Conservation (phyloP, 2,888 invertebrate genomes). For the Laothoe populi region DNA sequence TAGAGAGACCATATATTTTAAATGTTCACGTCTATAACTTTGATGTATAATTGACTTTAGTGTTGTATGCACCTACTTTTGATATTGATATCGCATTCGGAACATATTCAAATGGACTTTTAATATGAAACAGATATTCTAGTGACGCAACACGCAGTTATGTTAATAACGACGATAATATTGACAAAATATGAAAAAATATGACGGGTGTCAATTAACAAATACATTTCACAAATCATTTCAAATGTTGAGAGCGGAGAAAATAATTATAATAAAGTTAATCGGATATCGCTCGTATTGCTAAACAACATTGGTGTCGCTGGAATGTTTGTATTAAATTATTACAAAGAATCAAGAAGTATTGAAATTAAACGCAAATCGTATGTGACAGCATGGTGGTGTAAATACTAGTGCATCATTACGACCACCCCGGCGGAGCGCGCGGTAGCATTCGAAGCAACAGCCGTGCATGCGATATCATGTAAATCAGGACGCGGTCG, state of each 20-base stretch:
- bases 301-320: neutral
- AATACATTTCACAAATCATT: slow-evolving; percentile 17
- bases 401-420: slow-evolving; percentile 27
- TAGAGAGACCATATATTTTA: slow-evolving; percentile 49
- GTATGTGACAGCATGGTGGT: slow-evolving; percentile 13
- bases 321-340: too few species aligned
- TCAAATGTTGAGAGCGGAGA: neutral
- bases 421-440: slow-evolving; percentile 45
- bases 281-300: neutral
- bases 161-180: slow-evolving; percentile 22
- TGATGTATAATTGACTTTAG: slow-evolving; percentile 48
- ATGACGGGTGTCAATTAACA: slow-evolving; percentile 22
- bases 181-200: slow-evolving; percentile 20
- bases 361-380: neutral
- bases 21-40: slow-evolving; percentile 47
- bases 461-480: slow-evolving; percentile 62
- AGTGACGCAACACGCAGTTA: slow-evolving; percentile 24
- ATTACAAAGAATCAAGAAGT: neutral
- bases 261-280: too few species aligned
- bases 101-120: slow-evolving; percentile 30
- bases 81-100: slow-evolving; percentile 35
- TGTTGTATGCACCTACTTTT: slow-evolving; percentile 41
- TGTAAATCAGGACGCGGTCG: slow-evolving; percentile 73
- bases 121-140: slow-evolving; percentile 29
- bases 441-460: slow-evolving; percentile 65